Percentiles rank a stretch among this genome's conserved stretches.
Conservation (phyloP, 1,140 invertebrate species). For the Bombyx mori region ASM3026992v2 NC_085123.1:6459501-6460000, state of each 20-base stretch:
- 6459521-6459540: too few species aligned
- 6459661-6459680: conserved; percentile 6
- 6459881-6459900: background rate
- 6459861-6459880: background rate
- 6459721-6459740: conserved; percentile 45
- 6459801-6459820: conserved; percentile 9
- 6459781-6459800: conserved; percentile 44
- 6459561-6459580: too few species aligned
- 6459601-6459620: too few species aligned
- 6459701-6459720: conserved; percentile 21
- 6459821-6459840: background rate
- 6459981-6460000: too few species aligned
- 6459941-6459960: background rate
- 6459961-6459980: too few species aligned
- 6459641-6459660: too few species aligned
- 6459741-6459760: conserved; percentile 58
- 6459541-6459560: too few species aligned
- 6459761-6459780: conserved; percentile 52
- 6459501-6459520: too few species aligned
- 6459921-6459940: background rate
- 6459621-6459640: too few species aligned
- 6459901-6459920: too few species aligned
- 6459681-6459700: conserved; percentile 30
- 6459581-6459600: too few species aligned
- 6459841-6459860: background rate